Percentiles rank a stretch among this genome's conserved stretches.
Evolutionary conservation across 1,140 invertebrate species (phyloP).

Genomic region (Watersipora subatra): DNA sequence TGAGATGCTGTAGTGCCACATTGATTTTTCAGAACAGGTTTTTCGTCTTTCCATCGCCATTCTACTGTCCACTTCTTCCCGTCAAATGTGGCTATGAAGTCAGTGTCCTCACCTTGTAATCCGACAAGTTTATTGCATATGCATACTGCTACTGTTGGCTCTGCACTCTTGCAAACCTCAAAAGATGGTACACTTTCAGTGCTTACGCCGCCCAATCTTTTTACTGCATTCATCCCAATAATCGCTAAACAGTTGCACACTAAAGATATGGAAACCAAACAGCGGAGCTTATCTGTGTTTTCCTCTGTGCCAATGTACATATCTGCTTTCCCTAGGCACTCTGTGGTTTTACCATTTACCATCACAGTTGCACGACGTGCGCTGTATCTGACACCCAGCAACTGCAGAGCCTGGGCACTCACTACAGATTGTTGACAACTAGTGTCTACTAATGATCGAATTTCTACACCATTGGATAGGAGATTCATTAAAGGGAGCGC

Average conservation of each 20-base stretch:
- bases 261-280: not conserved
- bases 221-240: constrained; percentile 1
- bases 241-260: not conserved
- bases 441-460: not conserved
- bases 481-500: not conserved
- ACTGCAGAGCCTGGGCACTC: not conserved
- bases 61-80: not conserved
- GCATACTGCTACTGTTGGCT: not conserved
- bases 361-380: not conserved
- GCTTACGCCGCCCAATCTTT: not conserved
- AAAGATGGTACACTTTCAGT: not conserved
- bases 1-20: not conserved
- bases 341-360: not conserved
- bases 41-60: not conserved
- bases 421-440: not conserved
- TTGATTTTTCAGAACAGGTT: not conserved
- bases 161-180: not conserved
- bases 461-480: not conserved
- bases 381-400: not conserved
- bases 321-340: not conserved
- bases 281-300: not conserved
- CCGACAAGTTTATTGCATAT: not conserved
- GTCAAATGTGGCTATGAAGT: not conserved
- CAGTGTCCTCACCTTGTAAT: not conserved
- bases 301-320: not conserved